A percentile compares a stretch with the other conserved stretches of the same genome.
phyloP scores from a whole-genome alignment of 2,113 vertebrate species.

The Syrrhaptes paradoxus region DNA sequence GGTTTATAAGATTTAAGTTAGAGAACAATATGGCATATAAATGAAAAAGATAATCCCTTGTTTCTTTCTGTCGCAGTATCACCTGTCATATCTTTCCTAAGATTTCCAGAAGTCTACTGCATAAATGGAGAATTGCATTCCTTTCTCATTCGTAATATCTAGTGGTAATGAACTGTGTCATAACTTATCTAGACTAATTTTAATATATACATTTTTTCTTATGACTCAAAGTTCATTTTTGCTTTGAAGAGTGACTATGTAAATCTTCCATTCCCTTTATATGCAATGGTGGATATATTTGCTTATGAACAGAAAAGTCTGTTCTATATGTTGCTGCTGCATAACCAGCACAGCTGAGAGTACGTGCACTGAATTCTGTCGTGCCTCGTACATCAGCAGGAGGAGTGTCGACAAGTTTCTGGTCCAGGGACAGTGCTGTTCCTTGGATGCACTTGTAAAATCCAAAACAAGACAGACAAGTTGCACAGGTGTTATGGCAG shows the following conservation, averaged over 20 bases:
- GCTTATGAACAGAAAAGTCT: background rate
- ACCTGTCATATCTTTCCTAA: background rate
- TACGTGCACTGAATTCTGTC: background rate
- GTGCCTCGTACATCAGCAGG: conserved; percentile 27
- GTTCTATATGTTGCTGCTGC: background rate
- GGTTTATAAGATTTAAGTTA: background rate
- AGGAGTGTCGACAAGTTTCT: conserved; percentile 32
- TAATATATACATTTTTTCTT: background rate
- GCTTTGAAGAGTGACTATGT: background rate
- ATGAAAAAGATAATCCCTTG: background rate
- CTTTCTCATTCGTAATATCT: background rate
- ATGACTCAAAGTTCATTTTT: background rate
- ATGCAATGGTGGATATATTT: background rate
- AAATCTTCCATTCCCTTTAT: background rate
- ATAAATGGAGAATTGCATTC: background rate
- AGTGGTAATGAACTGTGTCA: background rate
- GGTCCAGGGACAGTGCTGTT: conserved; percentile 33
- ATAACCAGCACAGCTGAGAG: background rate
- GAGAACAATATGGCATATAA: background rate
- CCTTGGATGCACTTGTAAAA: conserved; percentile 43
- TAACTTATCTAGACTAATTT: background rate
- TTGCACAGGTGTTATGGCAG: conserved; percentile 35
- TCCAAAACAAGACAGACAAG: conserved; percentile 17
- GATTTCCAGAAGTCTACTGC: conserved; percentile 1
- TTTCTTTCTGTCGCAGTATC: background rate